Evolutionary conservation across 2,113 vertebrate species (phyloP).

Genomic region (Sitta europaea): DNA sequence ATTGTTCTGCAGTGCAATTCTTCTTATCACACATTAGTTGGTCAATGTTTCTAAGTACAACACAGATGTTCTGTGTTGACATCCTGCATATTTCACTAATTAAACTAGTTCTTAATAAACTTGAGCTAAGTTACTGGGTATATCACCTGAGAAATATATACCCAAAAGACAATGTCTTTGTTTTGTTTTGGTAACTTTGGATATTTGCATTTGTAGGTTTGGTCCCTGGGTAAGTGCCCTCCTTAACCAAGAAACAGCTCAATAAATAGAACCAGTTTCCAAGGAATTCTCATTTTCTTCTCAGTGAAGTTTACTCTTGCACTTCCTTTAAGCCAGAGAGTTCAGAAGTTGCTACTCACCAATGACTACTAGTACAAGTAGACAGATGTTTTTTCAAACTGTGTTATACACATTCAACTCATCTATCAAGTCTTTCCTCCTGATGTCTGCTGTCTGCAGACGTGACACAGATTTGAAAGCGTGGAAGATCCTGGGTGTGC

Average conservation of each 20-base stretch:
- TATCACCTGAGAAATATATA: not conserved
- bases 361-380: not conserved
- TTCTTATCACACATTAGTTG: rapidly evolving
- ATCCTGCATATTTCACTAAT: not conserved
- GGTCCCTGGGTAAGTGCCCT: not conserved
- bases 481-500: not conserved
- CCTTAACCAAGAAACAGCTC: not conserved
- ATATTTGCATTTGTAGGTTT: not conserved
- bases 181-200: not conserved
- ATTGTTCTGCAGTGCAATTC: not conserved
- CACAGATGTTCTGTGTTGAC: not conserved
- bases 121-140: not conserved
- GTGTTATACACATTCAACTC: not conserved
- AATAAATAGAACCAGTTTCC: not conserved
- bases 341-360: not conserved
- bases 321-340: not conserved
- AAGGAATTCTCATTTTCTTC: not conserved
- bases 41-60: not conserved
- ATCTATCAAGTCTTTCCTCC: not conserved
- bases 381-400: not conserved
- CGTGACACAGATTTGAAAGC: not conserved
- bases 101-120: not conserved
- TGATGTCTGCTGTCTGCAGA: not conserved
- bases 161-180: not conserved
- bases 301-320: not conserved